Evolutionary conservation across 1,140 invertebrate genomes (phyloP), one percentile per base, ranked within the genome.

Genomic region (Eupristina koningsbergeri): DNA sequence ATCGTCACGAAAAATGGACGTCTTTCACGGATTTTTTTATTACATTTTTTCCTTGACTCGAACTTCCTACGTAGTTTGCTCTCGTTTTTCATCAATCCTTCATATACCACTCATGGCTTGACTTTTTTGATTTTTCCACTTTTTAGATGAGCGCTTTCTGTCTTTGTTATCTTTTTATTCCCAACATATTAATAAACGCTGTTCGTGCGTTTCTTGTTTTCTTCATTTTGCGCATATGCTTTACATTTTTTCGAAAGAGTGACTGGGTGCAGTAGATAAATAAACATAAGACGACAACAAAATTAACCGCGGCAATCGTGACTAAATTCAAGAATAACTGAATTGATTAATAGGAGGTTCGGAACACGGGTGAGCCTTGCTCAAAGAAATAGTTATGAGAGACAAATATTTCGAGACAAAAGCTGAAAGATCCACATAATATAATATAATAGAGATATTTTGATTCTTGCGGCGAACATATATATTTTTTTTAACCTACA

Each of bases 321-420:
- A 47, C 36, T 47, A 67, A 22, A 47, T 26, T 71, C 73, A 34
- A 85, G 77, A 85, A 81, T 81, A 85, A 81, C 74, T 31, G 74
- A 63, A 85, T 85, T 85, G 84, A 85, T 85, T 85, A 85, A 85
- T 81, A 50, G 22, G 34, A 61, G 29, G 29, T 80, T 84, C n/a
- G 74, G 58, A 83, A 61, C 67, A 53, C 36, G 29, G 13, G 47
- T 3, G 39, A 29, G 26, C 39, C 9, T 39, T 45, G 78, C 31
- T 29, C 19, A 41, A n/a, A 36, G 53, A 22, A 58, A 58, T 22
- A 26, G 47, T 50, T 26, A 13, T 9, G 26, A 58, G 13, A 58
- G 53, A 58, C 3, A 26, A 26, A 26, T 3, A 26, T 53, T 53
- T 53, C 17, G 26, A 58, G 53, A 26, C 19, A 45, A 11, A 45